phyloP scores from a whole-genome alignment of 2,888 invertebrate genomes.

The Plebejus melissa region DNA sequence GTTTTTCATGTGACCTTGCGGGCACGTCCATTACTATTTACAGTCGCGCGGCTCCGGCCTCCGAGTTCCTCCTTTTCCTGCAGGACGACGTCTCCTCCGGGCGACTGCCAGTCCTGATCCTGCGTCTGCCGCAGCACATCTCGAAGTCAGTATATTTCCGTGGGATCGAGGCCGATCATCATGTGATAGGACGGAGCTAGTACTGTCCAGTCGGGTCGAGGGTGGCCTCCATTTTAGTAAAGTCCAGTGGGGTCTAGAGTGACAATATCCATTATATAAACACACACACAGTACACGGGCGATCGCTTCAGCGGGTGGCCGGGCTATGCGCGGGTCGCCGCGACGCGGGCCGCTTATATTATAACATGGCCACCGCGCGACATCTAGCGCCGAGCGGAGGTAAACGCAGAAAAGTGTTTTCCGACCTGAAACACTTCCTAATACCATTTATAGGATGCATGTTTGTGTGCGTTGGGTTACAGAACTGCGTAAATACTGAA shows the following conservation, averaged over 20 bases:
- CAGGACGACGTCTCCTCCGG: constrained; percentile 73
- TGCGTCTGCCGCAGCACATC: constrained; percentile 73
- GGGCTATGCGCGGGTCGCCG: constrained; percentile 62
- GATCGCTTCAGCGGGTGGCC: constrained; percentile 55
- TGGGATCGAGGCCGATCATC: constrained; percentile 70
- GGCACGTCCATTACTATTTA: constrained; percentile 65
- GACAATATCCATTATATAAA: constrained; percentile 68
- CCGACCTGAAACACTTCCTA: constrained; percentile 35
- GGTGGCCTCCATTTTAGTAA: constrained; percentile 62
- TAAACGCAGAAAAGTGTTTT: constrained; percentile 46
- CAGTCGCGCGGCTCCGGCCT: constrained; percentile 52
- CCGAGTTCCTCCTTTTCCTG: constrained; percentile 64
- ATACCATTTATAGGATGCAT: constrained; percentile 1
- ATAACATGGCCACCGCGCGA: constrained; percentile 54
- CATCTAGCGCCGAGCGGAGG: constrained; percentile 64
- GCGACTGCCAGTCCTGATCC: constrained; percentile 64
- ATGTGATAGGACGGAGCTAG: constrained; percentile 59
- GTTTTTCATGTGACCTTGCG: constrained; percentile 70
- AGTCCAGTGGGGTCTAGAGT: constrained; percentile 73
- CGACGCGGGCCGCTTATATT: constrained; percentile 57
- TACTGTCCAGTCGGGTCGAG: constrained; percentile 69
- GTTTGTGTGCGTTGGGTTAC: not conserved
- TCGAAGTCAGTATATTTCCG: constrained; percentile 67
- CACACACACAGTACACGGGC: constrained; percentile 50
- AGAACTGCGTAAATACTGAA: not conserved